These are phyloP conservation scores for Scomber colias DNA, from an alignment of 2,113 vertebrate species.

Conservation along the genomic window DNA sequence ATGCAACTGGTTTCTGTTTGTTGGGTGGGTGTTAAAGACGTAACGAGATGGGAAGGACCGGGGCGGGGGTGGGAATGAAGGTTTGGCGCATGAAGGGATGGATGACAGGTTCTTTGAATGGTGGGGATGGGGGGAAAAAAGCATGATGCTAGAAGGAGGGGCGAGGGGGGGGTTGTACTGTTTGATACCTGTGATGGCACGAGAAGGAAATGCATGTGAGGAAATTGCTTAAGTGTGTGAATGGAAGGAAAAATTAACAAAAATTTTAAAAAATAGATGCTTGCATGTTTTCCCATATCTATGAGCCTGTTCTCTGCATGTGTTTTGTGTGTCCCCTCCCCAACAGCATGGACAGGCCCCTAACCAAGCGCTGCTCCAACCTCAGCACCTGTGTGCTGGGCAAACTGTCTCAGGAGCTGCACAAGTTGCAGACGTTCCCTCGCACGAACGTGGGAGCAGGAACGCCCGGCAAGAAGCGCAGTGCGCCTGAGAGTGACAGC, in stretches of 20 bases:
- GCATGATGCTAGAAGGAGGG: constrained; percentile 54
- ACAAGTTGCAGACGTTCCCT: constrained; percentile 92
- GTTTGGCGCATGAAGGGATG: constrained; percentile 56
- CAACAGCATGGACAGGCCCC: constrained; percentile 89
- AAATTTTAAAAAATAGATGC: not conserved
- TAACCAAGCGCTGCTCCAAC: constrained; percentile 94
- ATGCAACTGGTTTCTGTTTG: constrained; percentile 63
- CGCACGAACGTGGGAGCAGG: constrained; percentile 91
- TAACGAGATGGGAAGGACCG: constrained; percentile 15
- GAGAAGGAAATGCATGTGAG: constrained; percentile 65
- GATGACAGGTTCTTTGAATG: constrained; percentile 47
- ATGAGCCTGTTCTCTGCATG: constrained; percentile 87
- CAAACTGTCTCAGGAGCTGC: constrained; percentile 92
- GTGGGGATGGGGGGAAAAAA: not conserved
- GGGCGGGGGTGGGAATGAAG: constrained; percentile 7
- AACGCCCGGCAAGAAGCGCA: constrained; percentile 92
- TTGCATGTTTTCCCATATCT: constrained; percentile 72
- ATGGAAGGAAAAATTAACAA: not conserved
- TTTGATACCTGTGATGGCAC: constrained; percentile 48
- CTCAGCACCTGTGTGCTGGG: constrained; percentile 94
- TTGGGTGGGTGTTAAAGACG: constrained; percentile 58
- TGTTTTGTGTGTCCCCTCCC: constrained; percentile 82
- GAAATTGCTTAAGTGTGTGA: not conserved
- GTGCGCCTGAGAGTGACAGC: constrained; percentile 84
- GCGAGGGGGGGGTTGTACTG: not conserved